A percentile compares a stretch with the other conserved stretches of the same genome.
Evolutionary conservation across 2,113 vertebrate genomes (phyloP).

Genomic region (Labrus mixtus): DNA sequence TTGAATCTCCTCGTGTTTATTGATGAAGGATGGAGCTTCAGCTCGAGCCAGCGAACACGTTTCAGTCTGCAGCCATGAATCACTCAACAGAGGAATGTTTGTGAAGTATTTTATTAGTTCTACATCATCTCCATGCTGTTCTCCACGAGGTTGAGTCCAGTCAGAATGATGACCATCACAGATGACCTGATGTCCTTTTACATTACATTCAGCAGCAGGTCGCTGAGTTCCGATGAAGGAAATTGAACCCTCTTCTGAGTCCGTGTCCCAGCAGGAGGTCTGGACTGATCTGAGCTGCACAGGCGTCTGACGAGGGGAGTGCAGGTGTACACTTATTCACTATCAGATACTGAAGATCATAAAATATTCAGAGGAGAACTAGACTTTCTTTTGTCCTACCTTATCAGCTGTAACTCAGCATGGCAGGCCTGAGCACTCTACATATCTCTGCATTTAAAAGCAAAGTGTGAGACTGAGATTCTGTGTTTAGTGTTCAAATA

Average conservation of each 20-base stretch:
- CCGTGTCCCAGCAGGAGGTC: neutral
- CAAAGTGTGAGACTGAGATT: neutral
- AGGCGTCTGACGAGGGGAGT: neutral
- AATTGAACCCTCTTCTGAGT: neutral
- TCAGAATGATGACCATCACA: slow-evolving; percentile 2
- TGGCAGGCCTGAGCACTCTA: neutral
- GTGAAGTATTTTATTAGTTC: neutral
- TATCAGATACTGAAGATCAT: neutral
- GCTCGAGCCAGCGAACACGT: slow-evolving; percentile 28
- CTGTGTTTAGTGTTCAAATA: neutral
- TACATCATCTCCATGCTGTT: slow-evolving; percentile 9
- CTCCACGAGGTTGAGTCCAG: neutral
- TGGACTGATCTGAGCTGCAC: slow-evolving; percentile 1
- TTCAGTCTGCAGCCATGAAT: slow-evolving; percentile 42
- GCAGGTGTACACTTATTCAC: neutral
- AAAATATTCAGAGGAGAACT: neutral
- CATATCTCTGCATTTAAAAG: neutral
- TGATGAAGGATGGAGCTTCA: slow-evolving; percentile 15
- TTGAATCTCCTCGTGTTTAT: slow-evolving; percentile 41
- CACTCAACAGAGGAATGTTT: slow-evolving; percentile 41
- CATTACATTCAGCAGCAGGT: neutral
- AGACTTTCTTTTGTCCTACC: neutral
- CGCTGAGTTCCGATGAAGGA: neutral
- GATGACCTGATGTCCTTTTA: neutral
- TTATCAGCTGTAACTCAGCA: neutral